Evolutionary conservation across 2,797 vertebrate genomes (phyloP), one percentile per base, ranked within the genome.

Genomic region (Xyrichtys novacula): DNA sequence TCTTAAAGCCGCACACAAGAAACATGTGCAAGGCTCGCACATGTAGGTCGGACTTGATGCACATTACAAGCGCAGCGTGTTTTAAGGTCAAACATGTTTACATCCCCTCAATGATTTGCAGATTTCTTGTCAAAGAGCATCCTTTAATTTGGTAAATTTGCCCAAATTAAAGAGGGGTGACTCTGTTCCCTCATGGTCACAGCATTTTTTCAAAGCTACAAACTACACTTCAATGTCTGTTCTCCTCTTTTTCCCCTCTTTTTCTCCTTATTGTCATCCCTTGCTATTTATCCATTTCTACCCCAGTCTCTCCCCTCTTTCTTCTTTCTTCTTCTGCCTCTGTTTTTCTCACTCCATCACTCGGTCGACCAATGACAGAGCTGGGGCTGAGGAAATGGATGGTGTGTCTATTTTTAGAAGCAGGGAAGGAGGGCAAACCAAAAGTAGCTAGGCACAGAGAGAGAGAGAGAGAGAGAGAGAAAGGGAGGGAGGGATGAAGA

Each of bases 351-450:
- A 39, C 79, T 83, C 84, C 85, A 87, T 93, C 90, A 87, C 76
- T 74, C 81, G 82, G 80, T 76, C 50, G 47, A 54, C 85, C 88
- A 85, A 80, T 83, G 80, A 81, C 85, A 55, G 78, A 23, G 73
- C 83, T 72, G 55, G 47, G 50, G 83, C 63, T 83, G 78, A 84
- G 85, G 81, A 91, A 91, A 90, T 92, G 87, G 87, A 93, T 85
- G 89, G 69, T 49, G 81, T 19, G 69, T 86, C 91, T 94, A 93
- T 93, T 89, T 93, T 92, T 93, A 92, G 92, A 83, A 69, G 11
- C 81, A 83, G 81, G 81, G 87, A 91, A 91, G 88, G 89, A 90
- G 90, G 88, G 88, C 86, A 86, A 85, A 86, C 71, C 76, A 83
- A 86, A 90, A 91, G 84, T 87, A 84, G 86, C 61, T 71, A 62